Conservation (phyloP, 2,888 invertebrate species). For the Latheticus oryzae region DNA sequence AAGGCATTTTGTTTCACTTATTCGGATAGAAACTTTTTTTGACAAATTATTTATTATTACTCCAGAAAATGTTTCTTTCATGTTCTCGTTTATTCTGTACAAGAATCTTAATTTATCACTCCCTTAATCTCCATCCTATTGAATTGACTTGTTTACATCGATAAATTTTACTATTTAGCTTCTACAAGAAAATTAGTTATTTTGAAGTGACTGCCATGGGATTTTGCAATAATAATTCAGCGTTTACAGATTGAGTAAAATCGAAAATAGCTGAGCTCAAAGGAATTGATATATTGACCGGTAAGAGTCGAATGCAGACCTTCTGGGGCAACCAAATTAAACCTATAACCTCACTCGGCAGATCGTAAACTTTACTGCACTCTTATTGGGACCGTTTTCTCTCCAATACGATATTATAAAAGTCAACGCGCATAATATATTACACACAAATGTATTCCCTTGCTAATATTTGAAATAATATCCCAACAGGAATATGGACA, state of each 20-base stretch:
- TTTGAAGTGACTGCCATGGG: constrained; percentile 20
- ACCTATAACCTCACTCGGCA: constrained; percentile 48
- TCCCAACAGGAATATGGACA: constrained; percentile 43
- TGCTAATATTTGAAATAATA: constrained; percentile 50
- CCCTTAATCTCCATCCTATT: too few relatives aligned
- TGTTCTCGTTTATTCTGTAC: too few relatives aligned
- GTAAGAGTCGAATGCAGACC: constrained; percentile 44
- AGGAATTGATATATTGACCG: constrained; percentile 46
- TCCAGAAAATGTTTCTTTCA: too few relatives aligned
- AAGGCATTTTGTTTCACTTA: constrained; percentile 2
- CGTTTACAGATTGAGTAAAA: constrained; percentile 36
- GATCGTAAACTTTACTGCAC: constrained; percentile 53
- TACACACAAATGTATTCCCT: constrained; percentile 48
- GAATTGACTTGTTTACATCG: too few relatives aligned
- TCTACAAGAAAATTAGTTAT: constrained; percentile 29
- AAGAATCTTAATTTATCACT: too few relatives aligned
- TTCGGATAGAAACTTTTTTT: constrained; percentile 8
- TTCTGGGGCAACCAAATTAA: constrained; percentile 44
- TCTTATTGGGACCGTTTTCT: constrained; percentile 53
- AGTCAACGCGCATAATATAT: constrained; percentile 52
- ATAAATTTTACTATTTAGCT: too few relatives aligned
- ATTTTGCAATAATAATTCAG: constrained; percentile 33
- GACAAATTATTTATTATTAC: constrained; percentile 11
- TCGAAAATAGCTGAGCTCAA: constrained; percentile 42
- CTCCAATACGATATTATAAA: constrained; percentile 55